Percentiles rank a stretch among this genome's conserved stretches.
These are phyloP conservation scores for Asteroscopus sphinx DNA, from an alignment of 2,888 invertebrate genomes.

Conservation along the genomic window DNA sequence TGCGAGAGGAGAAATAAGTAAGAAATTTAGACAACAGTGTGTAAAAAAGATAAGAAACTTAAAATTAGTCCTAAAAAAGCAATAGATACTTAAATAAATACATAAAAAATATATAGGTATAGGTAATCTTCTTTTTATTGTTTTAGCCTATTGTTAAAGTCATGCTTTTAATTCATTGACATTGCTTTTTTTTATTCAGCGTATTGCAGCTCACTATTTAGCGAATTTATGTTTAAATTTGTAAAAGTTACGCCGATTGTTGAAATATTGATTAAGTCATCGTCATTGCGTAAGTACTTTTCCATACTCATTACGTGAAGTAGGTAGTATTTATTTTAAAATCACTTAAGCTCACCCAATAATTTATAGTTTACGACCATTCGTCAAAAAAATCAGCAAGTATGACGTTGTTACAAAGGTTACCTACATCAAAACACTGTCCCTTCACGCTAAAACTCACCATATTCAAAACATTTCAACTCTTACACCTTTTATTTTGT, in stretches of 20 bases:
- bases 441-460: conserved; percentile 61
- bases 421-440: conserved; percentile 22
- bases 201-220: no score
- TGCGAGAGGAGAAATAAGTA: no score
- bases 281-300: no score
- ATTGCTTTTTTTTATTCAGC: conserved; percentile 6
- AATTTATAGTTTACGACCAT: not conserved
- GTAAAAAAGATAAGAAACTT: no score
- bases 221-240: no score
- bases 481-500: conserved; percentile 79
- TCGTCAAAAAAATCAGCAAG: not conserved
- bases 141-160: conserved; percentile 8
- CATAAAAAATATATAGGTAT: conserved; percentile 11
- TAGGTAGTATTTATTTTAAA: not conserved
- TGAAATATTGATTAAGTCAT: no score
- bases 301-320: no score
- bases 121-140: not conserved
- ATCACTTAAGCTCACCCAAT: not conserved
- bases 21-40: no score
- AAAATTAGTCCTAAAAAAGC: no score
- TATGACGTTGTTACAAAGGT: conserved; percentile 9
- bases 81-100: no score
- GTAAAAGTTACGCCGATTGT: no score
- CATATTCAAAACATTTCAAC: conserved; percentile 76
- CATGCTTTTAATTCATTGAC: conserved; percentile 1